Evolutionary conservation across 2,888 invertebrate genomes (phyloP).

Genomic region (Nymphalis urticae): DNA sequence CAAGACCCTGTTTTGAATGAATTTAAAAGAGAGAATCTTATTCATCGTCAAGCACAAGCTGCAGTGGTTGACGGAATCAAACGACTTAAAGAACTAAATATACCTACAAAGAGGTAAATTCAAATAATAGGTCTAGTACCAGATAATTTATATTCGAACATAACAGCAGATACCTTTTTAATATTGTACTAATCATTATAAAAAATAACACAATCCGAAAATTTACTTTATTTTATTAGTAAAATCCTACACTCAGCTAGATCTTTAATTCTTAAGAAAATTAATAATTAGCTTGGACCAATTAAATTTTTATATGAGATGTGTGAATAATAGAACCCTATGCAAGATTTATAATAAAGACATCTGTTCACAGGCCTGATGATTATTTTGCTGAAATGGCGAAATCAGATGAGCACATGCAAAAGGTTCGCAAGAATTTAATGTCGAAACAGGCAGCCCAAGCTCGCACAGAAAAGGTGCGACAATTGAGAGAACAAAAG

Average conservation of each 20-base stretch:
- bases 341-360: not conserved
- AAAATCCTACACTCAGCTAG: no score
- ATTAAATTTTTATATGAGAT: no score
- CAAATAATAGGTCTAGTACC: not conserved
- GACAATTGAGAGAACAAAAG: conserved; percentile 93
- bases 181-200: no score
- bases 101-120: conserved; percentile 86
- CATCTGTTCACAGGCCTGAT: conserved; percentile 84
- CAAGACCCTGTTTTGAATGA: conserved; percentile 93
- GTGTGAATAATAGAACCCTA: no score
- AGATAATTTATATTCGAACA: no score
- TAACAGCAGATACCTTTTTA: no score
- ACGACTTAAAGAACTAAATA: conserved; percentile 86
- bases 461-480: conserved; percentile 93
- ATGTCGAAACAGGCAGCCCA: conserved; percentile 92
- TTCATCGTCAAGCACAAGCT: conserved; percentile 93
- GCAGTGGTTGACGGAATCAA: conserved; percentile 91
- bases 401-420: conserved; percentile 98
- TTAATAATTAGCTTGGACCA: no score
- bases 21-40: conserved; percentile 93
- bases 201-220: no score
- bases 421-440: conserved; percentile 92
- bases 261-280: no score
- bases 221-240: no score
- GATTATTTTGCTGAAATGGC: conserved; percentile 99